A percentile compares a stretch with the other conserved stretches of the same genome.
Evolutionary conservation across 2,888 invertebrate species (phyloP).

Genomic region (Coleophora flavipennella): DNA sequence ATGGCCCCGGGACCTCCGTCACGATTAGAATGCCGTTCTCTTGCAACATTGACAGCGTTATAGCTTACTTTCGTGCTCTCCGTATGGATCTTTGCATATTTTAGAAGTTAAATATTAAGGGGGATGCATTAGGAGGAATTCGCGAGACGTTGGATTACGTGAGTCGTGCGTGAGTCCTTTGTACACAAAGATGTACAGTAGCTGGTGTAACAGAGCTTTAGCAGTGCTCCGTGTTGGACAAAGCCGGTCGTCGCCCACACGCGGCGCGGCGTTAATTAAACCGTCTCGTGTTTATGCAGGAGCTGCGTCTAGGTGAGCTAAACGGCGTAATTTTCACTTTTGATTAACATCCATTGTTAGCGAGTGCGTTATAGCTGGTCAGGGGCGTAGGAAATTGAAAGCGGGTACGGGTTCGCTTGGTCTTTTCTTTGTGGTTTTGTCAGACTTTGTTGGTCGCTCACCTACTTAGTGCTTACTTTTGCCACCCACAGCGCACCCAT

Average conservation of each 20-base stretch:
- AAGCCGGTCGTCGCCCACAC: slow-evolving; percentile 34
- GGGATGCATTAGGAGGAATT: slow-evolving; percentile 34
- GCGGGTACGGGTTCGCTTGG: too few species aligned
- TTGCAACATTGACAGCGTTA: slow-evolving; percentile 43
- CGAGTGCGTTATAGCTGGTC: slow-evolving; percentile 4
- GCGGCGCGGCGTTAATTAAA: slow-evolving; percentile 37
- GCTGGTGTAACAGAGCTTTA: too few species aligned
- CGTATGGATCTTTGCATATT: slow-evolving; percentile 54
- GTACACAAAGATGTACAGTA: slow-evolving; percentile 1
- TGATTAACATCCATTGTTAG: slow-evolving; percentile 32
- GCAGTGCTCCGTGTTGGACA: slow-evolving; percentile 9
- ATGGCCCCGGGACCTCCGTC: slow-evolving; percentile 41
- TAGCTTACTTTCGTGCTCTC: slow-evolving; percentile 41
- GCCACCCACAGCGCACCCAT: too few species aligned
- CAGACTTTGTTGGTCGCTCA: neutral
- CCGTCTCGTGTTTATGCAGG: slow-evolving; percentile 20
- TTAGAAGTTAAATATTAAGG: slow-evolving; percentile 26
- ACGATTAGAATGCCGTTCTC: slow-evolving; percentile 62
- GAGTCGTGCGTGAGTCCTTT: slow-evolving; percentile 1
- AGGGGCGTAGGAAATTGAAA: slow-evolving; percentile 13
- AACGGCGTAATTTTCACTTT: slow-evolving; percentile 32
- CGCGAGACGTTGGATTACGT: slow-evolving; percentile 23
- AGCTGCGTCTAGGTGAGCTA: neutral
- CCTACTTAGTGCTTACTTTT: neutral
- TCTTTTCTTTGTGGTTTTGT: too few species aligned